phyloP scores from a whole-genome alignment of 2,888 invertebrate genomes.

The Drosophila pegasa region DNA sequence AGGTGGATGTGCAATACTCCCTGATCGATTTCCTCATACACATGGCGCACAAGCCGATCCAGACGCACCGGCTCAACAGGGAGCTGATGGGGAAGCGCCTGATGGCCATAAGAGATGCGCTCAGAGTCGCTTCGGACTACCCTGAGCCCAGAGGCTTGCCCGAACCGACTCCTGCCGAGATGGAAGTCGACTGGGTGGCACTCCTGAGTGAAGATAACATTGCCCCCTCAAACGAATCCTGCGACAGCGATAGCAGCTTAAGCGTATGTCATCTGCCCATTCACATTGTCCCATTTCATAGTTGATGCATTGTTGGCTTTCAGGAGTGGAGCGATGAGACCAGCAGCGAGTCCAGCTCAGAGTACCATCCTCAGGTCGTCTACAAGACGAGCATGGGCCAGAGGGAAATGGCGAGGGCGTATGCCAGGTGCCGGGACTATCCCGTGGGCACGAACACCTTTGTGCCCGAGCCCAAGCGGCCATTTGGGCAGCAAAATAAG shows the following conservation, averaged over 20 bases:
- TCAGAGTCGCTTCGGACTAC: background rate
- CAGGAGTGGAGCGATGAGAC: conserved; percentile 83
- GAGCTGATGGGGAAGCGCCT: conserved; percentile 56
- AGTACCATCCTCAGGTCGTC: background rate
- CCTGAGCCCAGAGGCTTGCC: background rate
- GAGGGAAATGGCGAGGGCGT: conserved; percentile 5
- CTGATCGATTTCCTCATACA: conserved; percentile 85
- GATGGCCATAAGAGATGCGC: conserved; percentile 14
- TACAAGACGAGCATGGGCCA: conserved; percentile 3
- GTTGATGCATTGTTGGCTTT: background rate
- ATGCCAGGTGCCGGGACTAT: conserved; percentile 11
- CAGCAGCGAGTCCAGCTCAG: background rate
- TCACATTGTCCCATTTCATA: background rate
- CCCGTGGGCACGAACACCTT: background rate
- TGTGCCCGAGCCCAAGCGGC: background rate
- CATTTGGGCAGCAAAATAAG: too few species aligned
- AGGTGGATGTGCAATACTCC: conserved; percentile 86
- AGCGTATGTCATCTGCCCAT: conserved; percentile 72
- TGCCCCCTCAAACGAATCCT: background rate
- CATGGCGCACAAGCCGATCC: conserved; percentile 83
- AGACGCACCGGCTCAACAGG: conserved; percentile 73
- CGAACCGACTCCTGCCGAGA: conserved; percentile 3
- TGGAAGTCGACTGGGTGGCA: conserved; percentile 50
- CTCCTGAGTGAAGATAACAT: conserved; percentile 71
- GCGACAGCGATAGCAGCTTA: conserved; percentile 68